Evolutionary conservation across 2,113 vertebrate genomes (phyloP), one percentile per base, ranked within the genome.

Genomic region (Calyptomena viridis): DNA sequence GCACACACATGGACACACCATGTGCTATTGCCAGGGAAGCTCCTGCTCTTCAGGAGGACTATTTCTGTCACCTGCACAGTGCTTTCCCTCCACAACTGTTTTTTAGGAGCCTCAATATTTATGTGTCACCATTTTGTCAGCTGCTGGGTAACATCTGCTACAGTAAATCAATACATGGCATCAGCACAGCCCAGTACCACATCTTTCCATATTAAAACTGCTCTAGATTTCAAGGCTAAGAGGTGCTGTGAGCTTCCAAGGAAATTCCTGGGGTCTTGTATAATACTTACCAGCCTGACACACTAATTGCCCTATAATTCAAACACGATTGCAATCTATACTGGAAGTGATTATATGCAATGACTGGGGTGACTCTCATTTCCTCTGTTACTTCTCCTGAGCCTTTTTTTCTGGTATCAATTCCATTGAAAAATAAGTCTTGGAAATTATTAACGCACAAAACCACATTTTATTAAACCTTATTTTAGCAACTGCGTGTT

Each of bases 251-350:
- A 85, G 33, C 47, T 94, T 73, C 92, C 87, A 90, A 93, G 59
- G 82, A 90, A 96, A 93, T 87, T 91, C 93, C 93, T 86, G 82
- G 55, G 56, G 56, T 92, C 91, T 87, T 73, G 40, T 84, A 14
- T 47, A 88, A 86, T 52, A 40, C 89, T 81, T 47, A 44, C n/a
- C 79, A 90, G 56, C 33, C 76, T 94, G 96, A 89, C 87, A 90
- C 84, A 74, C 37, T 87, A 92, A 95, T 95, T 96, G 78, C 87
- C 89, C 89, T 87, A 50, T 87, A 94, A 95, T 89, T 96, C 87
- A 87, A 84, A 74, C 85, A 89, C 79, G 93, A 90, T 27, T 94
- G 88, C 40, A 86, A 58, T 71, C 94, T 79, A 23, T 78, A 75
- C 72, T 84, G 82, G 58, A 76, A 92, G 87, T 4, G 8, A 93